phyloP scores from a whole-genome alignment of 2,888 invertebrate species.

The Limnephilus rhombicus region DNA sequence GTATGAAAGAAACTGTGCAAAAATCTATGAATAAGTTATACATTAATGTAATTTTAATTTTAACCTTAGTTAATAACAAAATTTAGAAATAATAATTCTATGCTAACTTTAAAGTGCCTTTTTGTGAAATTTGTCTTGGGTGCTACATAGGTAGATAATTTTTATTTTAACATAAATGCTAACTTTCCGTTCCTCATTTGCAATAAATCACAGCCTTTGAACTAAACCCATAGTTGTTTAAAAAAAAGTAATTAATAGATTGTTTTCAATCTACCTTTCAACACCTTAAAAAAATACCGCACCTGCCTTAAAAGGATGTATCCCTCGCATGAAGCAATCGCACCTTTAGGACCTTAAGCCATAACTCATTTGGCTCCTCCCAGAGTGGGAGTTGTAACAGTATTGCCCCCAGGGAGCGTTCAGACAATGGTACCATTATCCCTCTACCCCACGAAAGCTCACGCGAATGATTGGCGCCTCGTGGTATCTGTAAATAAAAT shows the following conservation, averaged over 20 bases:
- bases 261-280: neutral
- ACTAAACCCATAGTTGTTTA: neutral
- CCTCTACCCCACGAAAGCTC: neutral
- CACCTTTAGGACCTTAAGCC: slow-evolving; percentile 4
- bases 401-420: slow-evolving; percentile 28
- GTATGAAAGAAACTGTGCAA: too few relatives aligned
- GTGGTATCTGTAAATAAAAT: neutral
- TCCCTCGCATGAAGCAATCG: slow-evolving; percentile 6
- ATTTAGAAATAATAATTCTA: too few relatives aligned
- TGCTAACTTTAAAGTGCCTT: too few relatives aligned
- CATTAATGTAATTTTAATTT: too few relatives aligned
- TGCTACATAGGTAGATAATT: too few relatives aligned
- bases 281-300: neutral
- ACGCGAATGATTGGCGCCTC: slow-evolving; percentile 11
- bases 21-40: too few relatives aligned
- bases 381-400: slow-evolving; percentile 28
- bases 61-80: too few relatives aligned
- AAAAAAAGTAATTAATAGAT: too few relatives aligned
- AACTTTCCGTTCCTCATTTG: neutral
- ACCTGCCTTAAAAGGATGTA: neutral
- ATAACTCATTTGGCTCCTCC: slow-evolving; percentile 19
- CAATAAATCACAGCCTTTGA: neutral
- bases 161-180: neutral
- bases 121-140: too few relatives aligned
- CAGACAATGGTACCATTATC: neutral